Percentiles rank a stretch among this genome's conserved stretches.
phyloP scores from a whole-genome alignment of 37 sponge, comb jelly and placozoan genomes.

The Spongia lamella region DNA sequence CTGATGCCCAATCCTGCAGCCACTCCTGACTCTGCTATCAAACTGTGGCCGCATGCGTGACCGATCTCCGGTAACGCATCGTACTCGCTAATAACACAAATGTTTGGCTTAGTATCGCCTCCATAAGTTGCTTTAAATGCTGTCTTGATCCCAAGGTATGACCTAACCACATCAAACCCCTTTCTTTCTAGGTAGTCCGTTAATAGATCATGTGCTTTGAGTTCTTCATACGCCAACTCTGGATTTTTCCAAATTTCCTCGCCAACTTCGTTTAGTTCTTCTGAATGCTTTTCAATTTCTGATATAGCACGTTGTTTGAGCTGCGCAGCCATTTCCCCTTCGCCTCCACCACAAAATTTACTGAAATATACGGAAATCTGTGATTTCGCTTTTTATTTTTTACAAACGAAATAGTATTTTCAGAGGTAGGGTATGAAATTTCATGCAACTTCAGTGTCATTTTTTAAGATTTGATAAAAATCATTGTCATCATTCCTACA shows the following conservation, averaged over 20 bases:
- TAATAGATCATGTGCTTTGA: slow-evolving; percentile 63
- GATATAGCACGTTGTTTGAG: too few species aligned
- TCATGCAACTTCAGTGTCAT: too few species aligned
- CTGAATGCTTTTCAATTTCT: too few species aligned
- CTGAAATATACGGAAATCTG: too few species aligned
- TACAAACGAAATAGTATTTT: too few species aligned
- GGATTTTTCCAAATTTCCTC: slow-evolving; percentile 77
- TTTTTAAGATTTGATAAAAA: too few species aligned
- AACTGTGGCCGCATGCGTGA: slow-evolving; percentile 86
- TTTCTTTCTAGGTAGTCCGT: slow-evolving; percentile 70
- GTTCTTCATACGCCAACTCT: slow-evolving; percentile 67
- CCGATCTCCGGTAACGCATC: slow-evolving; percentile 90
- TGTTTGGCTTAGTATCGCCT: slow-evolving; percentile 38
- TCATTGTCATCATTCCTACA: too few species aligned
- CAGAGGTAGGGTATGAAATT: too few species aligned
- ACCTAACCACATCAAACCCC: slow-evolving; percentile 77
- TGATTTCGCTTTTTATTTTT: too few species aligned
- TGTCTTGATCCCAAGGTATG: slow-evolving; percentile 65
- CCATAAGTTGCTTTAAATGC: slow-evolving; percentile 86
- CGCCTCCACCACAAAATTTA: too few species aligned
- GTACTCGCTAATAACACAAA: slow-evolving; percentile 78
- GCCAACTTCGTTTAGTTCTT: slow-evolving; percentile 20
- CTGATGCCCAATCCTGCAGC: slow-evolving; percentile 64
- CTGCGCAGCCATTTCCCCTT: too few species aligned
- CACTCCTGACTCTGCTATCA: slow-evolving; percentile 82